Evolutionary conservation across 2,797 vertebrate genomes (phyloP).

Genomic region (Notamacropus eugenii): DNA sequence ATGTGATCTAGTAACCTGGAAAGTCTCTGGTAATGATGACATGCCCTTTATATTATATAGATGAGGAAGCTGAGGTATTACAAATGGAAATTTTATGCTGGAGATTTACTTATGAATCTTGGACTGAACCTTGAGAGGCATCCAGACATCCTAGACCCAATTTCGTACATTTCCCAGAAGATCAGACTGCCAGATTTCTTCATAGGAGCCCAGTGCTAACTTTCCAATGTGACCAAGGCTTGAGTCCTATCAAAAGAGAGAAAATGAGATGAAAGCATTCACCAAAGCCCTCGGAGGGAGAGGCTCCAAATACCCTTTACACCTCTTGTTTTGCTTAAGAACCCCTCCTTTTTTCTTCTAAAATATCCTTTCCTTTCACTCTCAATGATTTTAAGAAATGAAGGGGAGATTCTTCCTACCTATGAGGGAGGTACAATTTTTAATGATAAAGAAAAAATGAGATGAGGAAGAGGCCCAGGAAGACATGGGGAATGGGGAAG

Average conservation of each 20-base stretch:
- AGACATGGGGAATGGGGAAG: not conserved
- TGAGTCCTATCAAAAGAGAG: not conserved
- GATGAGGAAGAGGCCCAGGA: not conserved
- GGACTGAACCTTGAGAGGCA: not conserved
- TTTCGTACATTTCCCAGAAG: not conserved
- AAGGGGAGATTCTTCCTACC: not conserved
- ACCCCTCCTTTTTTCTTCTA: not conserved
- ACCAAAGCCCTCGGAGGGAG: not conserved
- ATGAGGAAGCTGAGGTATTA: not conserved
- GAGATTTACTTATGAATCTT: not conserved
- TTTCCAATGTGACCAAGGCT: not conserved
- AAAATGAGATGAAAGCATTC: not conserved
- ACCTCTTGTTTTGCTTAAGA: not conserved
- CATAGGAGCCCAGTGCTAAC: not conserved
- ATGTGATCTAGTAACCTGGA: not conserved
- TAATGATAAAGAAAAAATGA: not conserved
- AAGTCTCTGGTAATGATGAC: not conserved
- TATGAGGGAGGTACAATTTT: not conserved
- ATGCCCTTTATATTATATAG: not conserved
- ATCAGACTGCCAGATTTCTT: not conserved
- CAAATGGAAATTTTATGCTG: not conserved
- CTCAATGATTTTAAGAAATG: not conserved
- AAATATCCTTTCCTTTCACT: not conserved
- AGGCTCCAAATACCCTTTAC: not conserved
- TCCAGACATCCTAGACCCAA: not conserved